phyloP scores from a whole-genome alignment of 2,888 invertebrate genomes.

The Limnephilus auricula region DNA sequence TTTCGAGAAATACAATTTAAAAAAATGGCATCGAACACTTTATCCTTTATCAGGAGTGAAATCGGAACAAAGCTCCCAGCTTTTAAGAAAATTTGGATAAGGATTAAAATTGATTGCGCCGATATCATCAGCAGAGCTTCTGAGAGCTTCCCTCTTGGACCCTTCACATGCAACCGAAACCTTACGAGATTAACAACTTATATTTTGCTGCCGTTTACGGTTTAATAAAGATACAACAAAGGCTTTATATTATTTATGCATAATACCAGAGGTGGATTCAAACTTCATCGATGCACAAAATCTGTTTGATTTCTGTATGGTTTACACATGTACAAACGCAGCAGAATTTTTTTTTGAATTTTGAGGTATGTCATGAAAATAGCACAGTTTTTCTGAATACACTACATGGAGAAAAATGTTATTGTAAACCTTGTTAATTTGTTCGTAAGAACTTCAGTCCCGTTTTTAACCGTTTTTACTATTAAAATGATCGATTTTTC shows the following conservation, averaged over 20 bases:
- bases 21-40: neutral
- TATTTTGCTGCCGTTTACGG: slow-evolving; percentile 29
- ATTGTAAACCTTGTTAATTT: too few species aligned
- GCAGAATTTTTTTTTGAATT: too few species aligned
- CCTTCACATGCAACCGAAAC: slow-evolving; percentile 21
- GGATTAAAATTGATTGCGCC: neutral
- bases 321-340: too few species aligned
- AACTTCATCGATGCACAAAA: neutral
- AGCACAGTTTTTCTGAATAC: too few species aligned
- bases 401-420: too few species aligned
- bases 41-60: neutral
- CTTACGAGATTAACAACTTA: neutral
- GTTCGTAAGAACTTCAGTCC: too few species aligned
- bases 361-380: too few species aligned
- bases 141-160: neutral
- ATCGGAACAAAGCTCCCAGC: neutral
- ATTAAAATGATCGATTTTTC: too few species aligned
- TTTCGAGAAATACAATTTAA: neutral
- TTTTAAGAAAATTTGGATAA: neutral
- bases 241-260: neutral
- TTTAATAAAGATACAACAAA: neutral
- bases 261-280: neutral
- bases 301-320: neutral
- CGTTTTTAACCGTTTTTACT: too few species aligned
- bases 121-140: neutral